A percentile compares a stretch with the other conserved stretches of the same genome.
phyloP scores from a whole-genome alignment of 35 echinoderm and acorn worm genomes.

The Ophiothrix spiculata region DNA sequence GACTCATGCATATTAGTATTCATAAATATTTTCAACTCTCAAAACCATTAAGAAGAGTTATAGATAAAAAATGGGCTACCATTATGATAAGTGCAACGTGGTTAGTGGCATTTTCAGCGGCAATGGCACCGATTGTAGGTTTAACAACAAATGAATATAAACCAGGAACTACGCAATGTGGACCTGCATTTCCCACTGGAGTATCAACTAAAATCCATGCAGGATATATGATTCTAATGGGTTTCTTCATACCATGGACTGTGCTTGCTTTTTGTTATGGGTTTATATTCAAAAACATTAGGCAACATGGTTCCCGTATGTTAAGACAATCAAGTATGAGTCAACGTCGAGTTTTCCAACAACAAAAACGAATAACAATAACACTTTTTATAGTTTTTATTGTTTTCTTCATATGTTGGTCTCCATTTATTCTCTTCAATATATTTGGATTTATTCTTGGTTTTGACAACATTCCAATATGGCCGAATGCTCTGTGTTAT shows the following conservation, averaged over 20 bases:
- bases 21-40: conserved; percentile 86
- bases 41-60: conserved; percentile 54
- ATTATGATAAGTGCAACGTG: conserved; percentile 68
- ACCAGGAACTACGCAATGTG: conserved; percentile 84
- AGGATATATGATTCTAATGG: conserved; percentile 42
- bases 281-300: conserved; percentile 68
- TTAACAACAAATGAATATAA: conserved; percentile 82
- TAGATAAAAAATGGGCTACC: conserved; percentile 57
- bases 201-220: conserved; percentile 39
- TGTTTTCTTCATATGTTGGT: conserved; percentile 82
- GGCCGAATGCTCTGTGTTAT: conserved; percentile 77
- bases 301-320: conserved; percentile 60
- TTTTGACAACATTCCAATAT: conserved; percentile 54
- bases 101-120: conserved; percentile 61
- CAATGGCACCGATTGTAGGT: conserved; percentile 76
- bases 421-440: conserved; percentile 80
- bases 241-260: conserved; percentile 53
- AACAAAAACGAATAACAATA: conserved; percentile 66
- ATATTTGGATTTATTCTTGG: conserved; percentile 48
- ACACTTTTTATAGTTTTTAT: conserved; percentile 83
- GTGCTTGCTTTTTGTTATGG: conserved; percentile 60
- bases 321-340: conserved; percentile 42
- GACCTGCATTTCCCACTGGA: conserved; percentile 75
- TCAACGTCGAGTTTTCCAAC: conserved; percentile 58
- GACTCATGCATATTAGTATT: conserved; percentile 83